Evolutionary conservation across 2,888 invertebrate genomes (phyloP).

Genomic region (Heteromyza rotundicornis): DNA sequence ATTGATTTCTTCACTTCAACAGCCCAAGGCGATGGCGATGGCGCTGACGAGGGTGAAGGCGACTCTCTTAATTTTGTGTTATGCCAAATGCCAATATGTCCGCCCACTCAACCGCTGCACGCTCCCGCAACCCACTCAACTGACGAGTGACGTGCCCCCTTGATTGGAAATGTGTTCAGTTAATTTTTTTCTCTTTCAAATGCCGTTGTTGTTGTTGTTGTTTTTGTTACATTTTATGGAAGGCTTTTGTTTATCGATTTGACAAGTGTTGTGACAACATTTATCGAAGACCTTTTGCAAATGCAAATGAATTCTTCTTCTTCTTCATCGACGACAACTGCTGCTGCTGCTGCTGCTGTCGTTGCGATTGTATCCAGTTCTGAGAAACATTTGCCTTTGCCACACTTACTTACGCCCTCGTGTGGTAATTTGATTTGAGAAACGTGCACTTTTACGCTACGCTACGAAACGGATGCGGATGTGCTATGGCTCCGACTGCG

Average conservation of each 20-base stretch:
- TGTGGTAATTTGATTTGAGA: constrained; percentile 51
- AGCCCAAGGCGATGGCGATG: not conserved
- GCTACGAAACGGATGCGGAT: not conserved
- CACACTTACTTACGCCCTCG: not conserved
- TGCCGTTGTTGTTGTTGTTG: too few relatives aligned
- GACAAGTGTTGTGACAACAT: constrained; percentile 60
- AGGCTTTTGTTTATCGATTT: constrained; percentile 49
- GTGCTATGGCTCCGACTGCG: not conserved
- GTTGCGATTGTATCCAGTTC: too few relatives aligned
- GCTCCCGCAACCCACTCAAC: constrained; percentile 18
- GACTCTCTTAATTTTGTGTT: constrained; percentile 34
- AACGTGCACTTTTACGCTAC: constrained; percentile 28
- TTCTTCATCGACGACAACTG: too few relatives aligned
- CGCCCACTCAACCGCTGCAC: constrained; percentile 17
- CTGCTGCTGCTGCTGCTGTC: too few relatives aligned
- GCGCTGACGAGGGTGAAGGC: too few relatives aligned
- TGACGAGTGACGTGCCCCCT: constrained; percentile 19
- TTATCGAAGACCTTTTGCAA: constrained; percentile 39
- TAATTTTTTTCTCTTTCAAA: constrained; percentile 7
- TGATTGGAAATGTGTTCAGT: constrained; percentile 9
- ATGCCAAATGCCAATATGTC: constrained; percentile 21
- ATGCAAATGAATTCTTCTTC: constrained; percentile 26
- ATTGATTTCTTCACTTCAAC: constrained; percentile 49
- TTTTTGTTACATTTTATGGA: too few relatives aligned
- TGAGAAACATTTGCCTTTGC: too few relatives aligned